Conservation (phyloP, 2,797 vertebrate species). For the Thalassophryne amazonica region DNA sequence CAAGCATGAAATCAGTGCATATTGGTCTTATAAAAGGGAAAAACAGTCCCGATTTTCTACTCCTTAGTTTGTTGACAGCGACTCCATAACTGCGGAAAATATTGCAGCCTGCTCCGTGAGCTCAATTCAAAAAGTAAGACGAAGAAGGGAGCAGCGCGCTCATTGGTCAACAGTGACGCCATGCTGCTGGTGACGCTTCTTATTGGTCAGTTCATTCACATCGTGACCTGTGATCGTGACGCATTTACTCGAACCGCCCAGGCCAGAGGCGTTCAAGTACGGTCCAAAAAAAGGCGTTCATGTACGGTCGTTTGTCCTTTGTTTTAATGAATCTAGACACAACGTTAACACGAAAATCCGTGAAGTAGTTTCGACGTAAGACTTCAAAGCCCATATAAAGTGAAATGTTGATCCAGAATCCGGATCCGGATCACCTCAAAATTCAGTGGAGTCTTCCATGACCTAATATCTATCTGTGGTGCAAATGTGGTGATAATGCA, state of each 20-base stretch:
- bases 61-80: constrained; percentile 37
- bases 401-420: too few species aligned
- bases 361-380: too few species aligned
- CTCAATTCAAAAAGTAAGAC: constrained; percentile 78
- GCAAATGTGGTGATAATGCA: too few species aligned
- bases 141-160: constrained; percentile 33
- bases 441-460: too few species aligned
- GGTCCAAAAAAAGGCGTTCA: too few species aligned
- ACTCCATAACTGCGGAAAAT: not conserved
- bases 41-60: not conserved
- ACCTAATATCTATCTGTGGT: too few species aligned
- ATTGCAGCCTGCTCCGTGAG: constrained; percentile 11
- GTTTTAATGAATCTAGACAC: too few species aligned
- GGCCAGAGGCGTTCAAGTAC: not conserved
- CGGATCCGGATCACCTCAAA: too few species aligned
- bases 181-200: not conserved
- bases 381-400: too few species aligned
- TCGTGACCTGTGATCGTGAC: too few species aligned
- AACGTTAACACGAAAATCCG: too few species aligned
- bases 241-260: not conserved
- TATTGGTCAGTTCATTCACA: constrained; percentile 80
- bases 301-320: too few species aligned
- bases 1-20: constrained; percentile 14
- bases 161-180: constrained; percentile 63
- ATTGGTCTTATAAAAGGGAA: not conserved